Conservation (phyloP, 1,140 invertebrate genomes). For the Trichonephila inaurata region DNA sequence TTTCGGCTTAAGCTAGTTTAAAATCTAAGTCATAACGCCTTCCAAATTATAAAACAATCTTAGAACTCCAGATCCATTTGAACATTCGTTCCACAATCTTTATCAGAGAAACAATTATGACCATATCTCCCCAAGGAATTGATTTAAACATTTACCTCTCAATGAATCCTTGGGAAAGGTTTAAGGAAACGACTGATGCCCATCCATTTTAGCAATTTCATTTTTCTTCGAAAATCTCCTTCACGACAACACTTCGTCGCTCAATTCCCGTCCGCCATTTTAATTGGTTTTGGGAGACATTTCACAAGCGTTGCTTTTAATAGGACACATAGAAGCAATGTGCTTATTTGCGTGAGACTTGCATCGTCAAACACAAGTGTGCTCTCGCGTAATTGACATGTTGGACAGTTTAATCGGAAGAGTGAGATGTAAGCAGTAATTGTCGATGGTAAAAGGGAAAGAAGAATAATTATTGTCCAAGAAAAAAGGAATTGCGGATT, state of each 20-base stretch:
- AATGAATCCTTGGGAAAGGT: not conserved
- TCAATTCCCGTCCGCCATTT: not conserved
- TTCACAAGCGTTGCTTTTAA: not conserved
- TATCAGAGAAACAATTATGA: not conserved
- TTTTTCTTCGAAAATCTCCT: not conserved
- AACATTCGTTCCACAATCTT: not conserved
- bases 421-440: conserved; percentile 21
- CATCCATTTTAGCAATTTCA: conserved; percentile 9
- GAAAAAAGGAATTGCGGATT: not conserved
- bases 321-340: not conserved
- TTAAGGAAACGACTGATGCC: not conserved
- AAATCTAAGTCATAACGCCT: too few species aligned
- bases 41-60: too few species aligned
- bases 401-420: conserved; percentile 52
- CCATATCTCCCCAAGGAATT: not conserved
- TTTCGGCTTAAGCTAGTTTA: too few species aligned
- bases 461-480: conserved; percentile 6
- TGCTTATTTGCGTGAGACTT: not conserved
- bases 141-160: not conserved
- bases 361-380: conserved; percentile 5
- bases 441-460: not conserved
- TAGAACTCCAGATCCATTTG: too few species aligned
- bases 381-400: conserved; percentile 30
- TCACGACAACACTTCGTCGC: not conserved
- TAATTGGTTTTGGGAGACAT: conserved; percentile 37